Conservation (phyloP, 2,888 invertebrate genomes). For the Entomobrya proxima region DNA sequence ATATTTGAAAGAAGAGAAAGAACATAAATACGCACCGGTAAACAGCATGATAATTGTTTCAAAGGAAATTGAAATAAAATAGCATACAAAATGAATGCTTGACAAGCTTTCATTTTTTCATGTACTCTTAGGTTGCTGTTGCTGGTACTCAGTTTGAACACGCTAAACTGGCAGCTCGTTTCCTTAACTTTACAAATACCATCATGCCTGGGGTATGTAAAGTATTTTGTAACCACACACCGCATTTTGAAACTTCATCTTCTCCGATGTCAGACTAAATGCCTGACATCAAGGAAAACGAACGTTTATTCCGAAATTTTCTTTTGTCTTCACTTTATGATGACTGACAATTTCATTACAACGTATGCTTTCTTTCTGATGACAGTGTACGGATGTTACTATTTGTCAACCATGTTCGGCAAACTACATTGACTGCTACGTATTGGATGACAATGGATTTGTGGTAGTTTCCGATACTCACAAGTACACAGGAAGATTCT, state of each 20-base stretch:
- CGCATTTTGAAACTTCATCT: too few relatives aligned
- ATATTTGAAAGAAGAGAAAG: neutral
- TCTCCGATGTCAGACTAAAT: too few relatives aligned
- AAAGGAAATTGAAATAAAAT: neutral
- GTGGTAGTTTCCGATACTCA: conserved; percentile 92
- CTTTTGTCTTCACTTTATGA: neutral
- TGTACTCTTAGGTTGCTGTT: conserved; percentile 89
- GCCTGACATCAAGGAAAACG: too few relatives aligned
- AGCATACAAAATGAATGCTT: neutral
- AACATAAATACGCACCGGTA: conserved; percentile 35
- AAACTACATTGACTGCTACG: conserved; percentile 92
- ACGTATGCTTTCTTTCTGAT: neutral
- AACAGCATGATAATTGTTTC: neutral
- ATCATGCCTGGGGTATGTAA: conserved; percentile 38
- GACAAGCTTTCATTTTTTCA: neutral
- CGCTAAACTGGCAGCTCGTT: conserved; percentile 88
- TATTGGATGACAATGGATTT: conserved; percentile 96
- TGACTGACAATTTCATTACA: neutral
- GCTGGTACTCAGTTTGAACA: conserved; percentile 94
- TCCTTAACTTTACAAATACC: conserved; percentile 84
- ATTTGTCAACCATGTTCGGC: conserved; percentile 85
- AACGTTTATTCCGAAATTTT: too few relatives aligned
- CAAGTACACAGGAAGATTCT: conserved; percentile 88
- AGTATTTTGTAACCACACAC: neutral
- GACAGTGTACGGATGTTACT: conserved; percentile 69